Evolutionary conservation across 2,888 invertebrate species (phyloP), one percentile per base, ranked within the genome.

Genomic region (Volucella inanis): DNA sequence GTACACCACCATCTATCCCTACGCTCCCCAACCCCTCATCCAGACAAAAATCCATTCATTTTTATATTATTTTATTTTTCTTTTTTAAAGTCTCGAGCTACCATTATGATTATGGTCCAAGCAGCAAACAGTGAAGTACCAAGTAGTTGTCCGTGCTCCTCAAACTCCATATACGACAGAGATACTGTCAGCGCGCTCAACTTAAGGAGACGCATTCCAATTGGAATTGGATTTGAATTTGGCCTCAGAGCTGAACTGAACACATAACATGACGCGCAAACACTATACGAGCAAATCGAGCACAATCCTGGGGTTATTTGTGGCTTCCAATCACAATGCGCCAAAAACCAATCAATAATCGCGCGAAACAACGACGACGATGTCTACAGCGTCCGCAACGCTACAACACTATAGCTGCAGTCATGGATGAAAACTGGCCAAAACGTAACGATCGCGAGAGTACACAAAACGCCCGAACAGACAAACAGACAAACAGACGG

Each of bases 341-440:
- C 80, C 85, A 85, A 81, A 85, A 85, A 85, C 85, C 85, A 85
- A 85, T 85, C 85, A 85, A 85, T 85, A 85, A 85, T 81, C 80
- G 76, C 65, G 47, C 38, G 70, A 68, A 81, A 80, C 76, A 81
- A 81, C 76, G 67, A 57, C 84, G 62, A 52, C 83, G 70, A 59
- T 64, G 67, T 47, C 39, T 62, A 11, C 43, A 49, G 45, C 67
- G 59, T 71, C 59, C 14, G 14, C 67, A 68, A 62, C 3, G 22
- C 22, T 22, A 22, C 4, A 22, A 22, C 22, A 22, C 22, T 22
- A 22, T 22, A 22, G 22, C 22, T 22, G 22, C 4, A 22, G 22
- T 22, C 22, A 22, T 22, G 22, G 55, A 61, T 71, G 57, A 55
- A 80, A 85, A 85, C 79, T 85, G 80, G 75, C 84, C 71, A 85